A percentile compares a stretch with the other conserved stretches of the same genome.
These are phyloP conservation scores for Sympetrum striolatum DNA, from an alignment of 2,888 invertebrate genomes.

Conservation along the genomic window DNA sequence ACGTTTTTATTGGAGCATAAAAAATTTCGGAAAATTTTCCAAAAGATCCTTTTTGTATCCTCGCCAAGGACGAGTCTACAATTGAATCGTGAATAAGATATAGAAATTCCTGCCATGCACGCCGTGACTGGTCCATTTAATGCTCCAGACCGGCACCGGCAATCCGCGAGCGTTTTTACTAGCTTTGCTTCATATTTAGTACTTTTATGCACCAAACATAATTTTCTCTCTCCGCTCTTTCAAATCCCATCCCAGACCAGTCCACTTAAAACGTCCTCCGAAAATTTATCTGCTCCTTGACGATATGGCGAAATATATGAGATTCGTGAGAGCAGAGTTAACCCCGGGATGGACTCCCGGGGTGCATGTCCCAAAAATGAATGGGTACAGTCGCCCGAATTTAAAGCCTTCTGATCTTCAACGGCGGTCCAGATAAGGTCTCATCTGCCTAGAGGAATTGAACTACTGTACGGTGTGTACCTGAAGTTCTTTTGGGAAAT, in stretches of 20 bases:
- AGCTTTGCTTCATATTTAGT: neutral
- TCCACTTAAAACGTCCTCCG: constrained; percentile 25
- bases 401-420: neutral
- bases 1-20: neutral
- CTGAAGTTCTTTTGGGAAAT: too few species aligned
- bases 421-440: too few species aligned
- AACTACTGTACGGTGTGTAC: too few species aligned
- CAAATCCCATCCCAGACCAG: neutral
- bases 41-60: neutral
- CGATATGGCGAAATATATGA: neutral
- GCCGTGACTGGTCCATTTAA: neutral
- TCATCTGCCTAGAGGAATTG: too few species aligned
- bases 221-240: neutral
- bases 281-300: neutral
- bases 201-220: neutral
- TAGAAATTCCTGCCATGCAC: neutral
- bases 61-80: neutral
- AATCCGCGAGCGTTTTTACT: neutral
- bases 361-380: neutral
- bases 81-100: neutral
- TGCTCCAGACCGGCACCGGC: neutral
- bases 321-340: neutral
- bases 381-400: neutral
- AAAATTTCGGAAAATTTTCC: neutral
- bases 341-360: neutral